Evolutionary conservation across 2,888 invertebrate genomes (phyloP).

Genomic region (Mythimna loreyi): DNA sequence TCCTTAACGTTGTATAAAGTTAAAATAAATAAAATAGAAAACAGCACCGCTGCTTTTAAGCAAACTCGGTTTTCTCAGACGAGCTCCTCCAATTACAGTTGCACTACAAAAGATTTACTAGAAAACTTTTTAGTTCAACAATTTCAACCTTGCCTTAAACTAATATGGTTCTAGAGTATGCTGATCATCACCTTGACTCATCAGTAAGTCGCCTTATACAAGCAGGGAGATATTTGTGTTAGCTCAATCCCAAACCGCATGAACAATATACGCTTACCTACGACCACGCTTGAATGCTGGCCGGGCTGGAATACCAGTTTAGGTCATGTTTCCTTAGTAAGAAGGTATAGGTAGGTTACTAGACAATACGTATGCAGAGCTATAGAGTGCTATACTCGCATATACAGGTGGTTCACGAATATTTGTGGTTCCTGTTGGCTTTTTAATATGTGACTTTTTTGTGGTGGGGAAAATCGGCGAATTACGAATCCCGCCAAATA

Average conservation of each 20-base stretch:
- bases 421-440: too few species aligned
- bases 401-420: conserved; percentile 1
- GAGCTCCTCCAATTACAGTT: too few species aligned
- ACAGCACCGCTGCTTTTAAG: background rate
- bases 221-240: conserved; percentile 32
- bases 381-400: background rate
- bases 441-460: too few species aligned
- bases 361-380: conserved; percentile 13
- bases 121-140: too few species aligned
- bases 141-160: background rate
- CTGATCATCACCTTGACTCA: background rate
- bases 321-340: conserved; percentile 10
- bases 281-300: conserved; percentile 14
- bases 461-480: too few species aligned
- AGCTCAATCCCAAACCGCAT: conserved; percentile 16
- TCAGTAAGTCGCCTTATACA: background rate
- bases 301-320: conserved; percentile 6
- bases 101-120: background rate
- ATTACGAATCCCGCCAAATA: too few species aligned
- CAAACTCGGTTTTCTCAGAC: background rate
- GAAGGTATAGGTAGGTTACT: background rate
- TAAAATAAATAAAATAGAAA: background rate
- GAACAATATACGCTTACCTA: conserved; percentile 15
- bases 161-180: background rate
- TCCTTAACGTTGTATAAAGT: too few species aligned